phyloP scores from a whole-genome alignment of 2,113 vertebrate genomes.

The Cyprinodon brontotheroides region DNA sequence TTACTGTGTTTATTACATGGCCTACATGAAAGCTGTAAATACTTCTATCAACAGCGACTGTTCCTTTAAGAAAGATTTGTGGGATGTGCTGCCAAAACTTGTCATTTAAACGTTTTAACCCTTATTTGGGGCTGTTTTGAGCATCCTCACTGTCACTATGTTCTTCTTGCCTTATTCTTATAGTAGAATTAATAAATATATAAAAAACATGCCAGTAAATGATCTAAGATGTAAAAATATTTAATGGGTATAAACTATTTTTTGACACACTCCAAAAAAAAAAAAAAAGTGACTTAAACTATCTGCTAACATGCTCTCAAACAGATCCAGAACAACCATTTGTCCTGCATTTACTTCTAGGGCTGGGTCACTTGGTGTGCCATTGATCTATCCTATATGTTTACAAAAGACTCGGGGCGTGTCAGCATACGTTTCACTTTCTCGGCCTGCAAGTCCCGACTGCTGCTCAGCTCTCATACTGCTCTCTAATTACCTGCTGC shows the following conservation, averaged over 20 bases:
- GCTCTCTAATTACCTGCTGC: conserved; percentile 67
- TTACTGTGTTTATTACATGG: no score
- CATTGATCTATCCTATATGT: conserved; percentile 38
- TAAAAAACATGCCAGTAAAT: no score
- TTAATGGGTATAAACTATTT: not conserved
- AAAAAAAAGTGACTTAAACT: not conserved
- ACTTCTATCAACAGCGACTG: no score
- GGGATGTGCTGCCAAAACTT: no score
- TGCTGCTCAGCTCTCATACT: conserved; percentile 20
- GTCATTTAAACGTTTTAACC: no score
- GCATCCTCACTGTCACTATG: no score
- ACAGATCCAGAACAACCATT: not conserved
- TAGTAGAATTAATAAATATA: no score
- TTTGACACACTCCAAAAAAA: not conserved
- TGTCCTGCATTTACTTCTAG: not conserved
- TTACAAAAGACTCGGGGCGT: conserved; percentile 33
- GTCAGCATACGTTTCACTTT: conserved; percentile 56
- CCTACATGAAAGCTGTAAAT: no score
- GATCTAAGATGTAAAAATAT: not conserved
- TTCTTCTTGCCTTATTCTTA: no score
- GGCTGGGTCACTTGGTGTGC: conserved; percentile 15
- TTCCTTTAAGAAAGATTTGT: no score
- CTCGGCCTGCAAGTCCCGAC: conserved; percentile 25
- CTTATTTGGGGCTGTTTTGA: no score
- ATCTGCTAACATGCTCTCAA: not conserved